Evolutionary conservation across 1,140 invertebrate species (phyloP).

Genomic region (Battus philenor): DNA sequence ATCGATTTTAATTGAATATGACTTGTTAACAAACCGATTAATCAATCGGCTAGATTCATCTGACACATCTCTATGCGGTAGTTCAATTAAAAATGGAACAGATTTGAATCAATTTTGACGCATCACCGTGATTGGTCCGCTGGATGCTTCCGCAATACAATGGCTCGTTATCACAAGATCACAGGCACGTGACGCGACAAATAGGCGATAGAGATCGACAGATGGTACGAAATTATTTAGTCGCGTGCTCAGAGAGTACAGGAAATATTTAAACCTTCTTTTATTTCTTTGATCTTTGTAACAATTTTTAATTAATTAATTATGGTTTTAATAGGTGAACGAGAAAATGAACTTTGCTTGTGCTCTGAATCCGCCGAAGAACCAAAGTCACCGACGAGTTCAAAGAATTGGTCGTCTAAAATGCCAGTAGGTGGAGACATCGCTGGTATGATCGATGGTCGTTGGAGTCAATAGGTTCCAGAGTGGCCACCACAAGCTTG

Average conservation of each 20-base stretch:
- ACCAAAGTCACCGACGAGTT: no score
- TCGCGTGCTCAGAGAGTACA: slow-evolving; percentile 11
- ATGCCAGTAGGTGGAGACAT: no score
- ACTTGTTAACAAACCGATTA: slow-evolving; percentile 19
- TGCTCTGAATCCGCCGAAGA: no score
- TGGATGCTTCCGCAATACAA: slow-evolving; percentile 52
- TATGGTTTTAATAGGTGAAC: not conserved
- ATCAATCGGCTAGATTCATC: slow-evolving; percentile 19
- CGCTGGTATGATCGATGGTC: no score
- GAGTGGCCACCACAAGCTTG: no score
- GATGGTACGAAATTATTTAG: slow-evolving; percentile 36
- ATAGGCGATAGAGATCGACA: slow-evolving; percentile 62
- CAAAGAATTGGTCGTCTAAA: no score
- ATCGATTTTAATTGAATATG: not conserved
- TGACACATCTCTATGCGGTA: slow-evolving; percentile 30
- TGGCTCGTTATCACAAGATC: slow-evolving; percentile 55
- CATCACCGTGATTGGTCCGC: slow-evolving; percentile 54
- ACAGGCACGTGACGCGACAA: slow-evolving; percentile 61
- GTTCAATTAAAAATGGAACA: slow-evolving; percentile 63
- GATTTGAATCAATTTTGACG: slow-evolving; percentile 65
- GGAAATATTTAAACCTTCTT: no score
- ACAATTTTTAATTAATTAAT: not conserved
- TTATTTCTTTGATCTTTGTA: no score
- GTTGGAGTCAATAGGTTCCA: no score
- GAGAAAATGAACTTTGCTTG: not conserved